Conservation (phyloP, 1,140 invertebrate genomes). For the Muscidifurax raptorellus region DNA sequence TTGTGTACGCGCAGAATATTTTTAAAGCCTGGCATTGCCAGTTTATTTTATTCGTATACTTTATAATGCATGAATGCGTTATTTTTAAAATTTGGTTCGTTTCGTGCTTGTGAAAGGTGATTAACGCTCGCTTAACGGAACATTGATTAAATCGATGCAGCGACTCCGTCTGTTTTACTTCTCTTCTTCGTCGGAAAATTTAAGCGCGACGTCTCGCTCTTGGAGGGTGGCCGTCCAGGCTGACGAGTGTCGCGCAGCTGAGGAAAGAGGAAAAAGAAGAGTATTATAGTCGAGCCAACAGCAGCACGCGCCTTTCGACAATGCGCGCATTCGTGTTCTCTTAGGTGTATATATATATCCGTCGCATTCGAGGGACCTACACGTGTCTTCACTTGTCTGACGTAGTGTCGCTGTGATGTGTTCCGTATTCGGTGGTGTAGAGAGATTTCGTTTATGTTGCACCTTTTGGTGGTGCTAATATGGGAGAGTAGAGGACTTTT, state of each 20-base stretch:
- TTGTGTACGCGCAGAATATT: too few relatives aligned
- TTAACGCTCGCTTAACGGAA: too few relatives aligned
- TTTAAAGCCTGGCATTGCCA: too few relatives aligned
- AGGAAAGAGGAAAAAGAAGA: slow-evolving; percentile 55
- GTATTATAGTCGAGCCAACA: slow-evolving; percentile 15
- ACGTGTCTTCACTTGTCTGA: slow-evolving; percentile 71
- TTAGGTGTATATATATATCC: slow-evolving; percentile 65
- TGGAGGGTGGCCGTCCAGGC: slow-evolving; percentile 70
- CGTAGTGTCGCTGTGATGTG: slow-evolving; percentile 52
- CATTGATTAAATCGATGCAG: slow-evolving; percentile 16
- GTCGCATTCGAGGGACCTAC: slow-evolving; percentile 65
- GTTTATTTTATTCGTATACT: too few relatives aligned
- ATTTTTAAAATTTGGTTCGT: background rate
- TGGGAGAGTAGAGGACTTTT: background rate
- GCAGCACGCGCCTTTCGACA: slow-evolving; percentile 23
- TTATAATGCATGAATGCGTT: background rate
- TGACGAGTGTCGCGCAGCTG: slow-evolving; percentile 73
- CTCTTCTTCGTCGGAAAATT: slow-evolving; percentile 3
- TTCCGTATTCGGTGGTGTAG: slow-evolving; percentile 64
- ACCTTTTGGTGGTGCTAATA: background rate
- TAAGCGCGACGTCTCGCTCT: slow-evolving; percentile 47
- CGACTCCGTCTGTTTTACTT: too few relatives aligned
- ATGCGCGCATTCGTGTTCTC: slow-evolving; percentile 52
- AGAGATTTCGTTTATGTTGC: background rate
- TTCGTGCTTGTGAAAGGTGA: too few relatives aligned